Conservation (phyloP, 2,113 vertebrate genomes). For the Corythaeola cristata region DNA sequence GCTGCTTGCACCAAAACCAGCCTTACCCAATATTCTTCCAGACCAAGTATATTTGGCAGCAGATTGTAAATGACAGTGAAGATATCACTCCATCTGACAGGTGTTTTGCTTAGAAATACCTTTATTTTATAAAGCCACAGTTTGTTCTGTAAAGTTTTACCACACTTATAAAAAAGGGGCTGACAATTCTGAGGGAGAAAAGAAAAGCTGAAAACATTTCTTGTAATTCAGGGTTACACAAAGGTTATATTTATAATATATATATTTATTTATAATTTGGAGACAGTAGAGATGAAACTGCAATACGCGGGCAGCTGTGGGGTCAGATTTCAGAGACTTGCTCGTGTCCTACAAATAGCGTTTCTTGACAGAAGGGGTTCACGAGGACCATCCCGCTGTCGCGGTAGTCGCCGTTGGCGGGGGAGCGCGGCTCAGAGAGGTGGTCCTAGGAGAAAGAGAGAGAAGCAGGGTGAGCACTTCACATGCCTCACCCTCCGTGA, state of each 20-base stretch:
- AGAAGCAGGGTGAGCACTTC: background rate
- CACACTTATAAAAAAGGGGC: slow-evolving; percentile 91
- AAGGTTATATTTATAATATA: slow-evolving; percentile 84
- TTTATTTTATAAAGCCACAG: slow-evolving; percentile 91
- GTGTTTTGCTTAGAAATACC: slow-evolving; percentile 84
- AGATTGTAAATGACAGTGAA: background rate
- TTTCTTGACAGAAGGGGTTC: slow-evolving; percentile 99
- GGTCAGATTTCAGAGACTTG: slow-evolving; percentile 89
- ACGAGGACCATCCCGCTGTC: slow-evolving; percentile 94
- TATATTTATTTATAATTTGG: slow-evolving; percentile 77
- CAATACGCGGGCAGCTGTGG: background rate
- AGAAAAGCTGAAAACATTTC: slow-evolving; percentile 77
- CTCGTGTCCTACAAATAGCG: slow-evolving; percentile 90
- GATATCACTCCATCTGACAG: slow-evolving; percentile 31
- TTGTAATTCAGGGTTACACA: slow-evolving; percentile 78
- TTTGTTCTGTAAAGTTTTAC: slow-evolving; percentile 87
- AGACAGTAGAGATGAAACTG: slow-evolving; percentile 53
- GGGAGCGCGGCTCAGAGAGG: slow-evolving; percentile 87
- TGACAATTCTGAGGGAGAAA: slow-evolving; percentile 78
- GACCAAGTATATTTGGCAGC: background rate
- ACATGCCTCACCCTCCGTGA: fast-evolving
- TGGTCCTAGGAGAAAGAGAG: slow-evolving; percentile 82
- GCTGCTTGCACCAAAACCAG: background rate
- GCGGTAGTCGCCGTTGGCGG: slow-evolving; percentile 92
- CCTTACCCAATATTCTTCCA: background rate